phyloP scores from a whole-genome alignment of 1,140 invertebrate genomes.

The Drosophila novamexicana region DNA sequence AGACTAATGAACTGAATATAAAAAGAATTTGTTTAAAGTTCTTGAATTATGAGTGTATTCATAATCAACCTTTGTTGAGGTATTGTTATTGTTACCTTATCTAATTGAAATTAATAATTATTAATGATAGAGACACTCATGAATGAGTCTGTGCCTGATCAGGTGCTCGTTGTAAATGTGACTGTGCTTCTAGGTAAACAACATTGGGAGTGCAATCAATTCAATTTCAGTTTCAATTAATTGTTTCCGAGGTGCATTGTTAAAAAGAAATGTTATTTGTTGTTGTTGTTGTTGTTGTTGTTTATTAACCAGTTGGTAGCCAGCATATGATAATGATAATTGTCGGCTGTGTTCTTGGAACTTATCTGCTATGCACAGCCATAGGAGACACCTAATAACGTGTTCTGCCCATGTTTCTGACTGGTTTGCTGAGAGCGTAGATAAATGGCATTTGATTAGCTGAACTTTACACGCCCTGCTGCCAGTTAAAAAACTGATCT shows the following conservation, averaged over 20 bases:
- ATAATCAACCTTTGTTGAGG: neutral
- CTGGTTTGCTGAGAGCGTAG: constrained; percentile 22
- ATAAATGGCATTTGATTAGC: constrained; percentile 35
- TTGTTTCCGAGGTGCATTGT: constrained; percentile 2
- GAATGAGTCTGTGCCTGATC: neutral
- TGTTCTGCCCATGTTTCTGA: constrained; percentile 23
- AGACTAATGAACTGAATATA: too few relatives aligned
- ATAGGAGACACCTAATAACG: constrained; percentile 19
- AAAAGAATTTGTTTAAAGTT: too few relatives aligned
- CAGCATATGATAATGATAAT: constrained; percentile 15
- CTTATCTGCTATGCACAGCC: constrained; percentile 23
- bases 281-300: constrained; percentile 2
- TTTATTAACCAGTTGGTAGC: constrained; percentile 18
- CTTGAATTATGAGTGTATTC: too few relatives aligned
- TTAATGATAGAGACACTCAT: neutral
- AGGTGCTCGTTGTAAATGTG: neutral
- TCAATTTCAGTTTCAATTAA: constrained; percentile 16
- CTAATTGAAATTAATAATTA: neutral
- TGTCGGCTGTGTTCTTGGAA: constrained; percentile 42
- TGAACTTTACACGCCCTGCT: constrained; percentile 18
- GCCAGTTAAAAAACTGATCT: constrained; percentile 1
- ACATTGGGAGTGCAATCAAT: constrained; percentile 3
- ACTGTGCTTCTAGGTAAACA: constrained; percentile 23
- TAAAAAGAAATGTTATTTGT: neutral
- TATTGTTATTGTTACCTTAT: neutral